Evolutionary conservation across 2,113 vertebrate genomes (phyloP).

Genomic region (Porphyrio hochstetteri): DNA sequence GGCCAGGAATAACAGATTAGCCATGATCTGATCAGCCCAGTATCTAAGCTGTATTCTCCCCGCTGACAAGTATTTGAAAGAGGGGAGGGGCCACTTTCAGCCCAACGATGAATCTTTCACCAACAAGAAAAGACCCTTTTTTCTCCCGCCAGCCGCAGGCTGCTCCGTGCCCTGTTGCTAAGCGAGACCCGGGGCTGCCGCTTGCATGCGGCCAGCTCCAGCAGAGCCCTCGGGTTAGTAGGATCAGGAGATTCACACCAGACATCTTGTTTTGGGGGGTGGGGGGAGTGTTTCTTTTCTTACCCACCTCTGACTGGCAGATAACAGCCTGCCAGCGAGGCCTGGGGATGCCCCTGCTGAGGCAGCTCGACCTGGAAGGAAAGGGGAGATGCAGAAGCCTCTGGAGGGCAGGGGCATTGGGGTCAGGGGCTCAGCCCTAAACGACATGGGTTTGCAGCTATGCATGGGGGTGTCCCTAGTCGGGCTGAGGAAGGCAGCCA

Average conservation of each 20-base stretch:
- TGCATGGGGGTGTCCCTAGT: accelerated
- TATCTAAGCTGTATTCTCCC: constrained; percentile 81
- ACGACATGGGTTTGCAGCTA: not conserved
- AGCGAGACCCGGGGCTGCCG: constrained; percentile 58
- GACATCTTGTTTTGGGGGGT: constrained; percentile 61
- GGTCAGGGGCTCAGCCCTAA: not conserved
- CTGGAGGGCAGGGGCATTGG: not conserved
- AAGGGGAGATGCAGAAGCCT: not conserved
- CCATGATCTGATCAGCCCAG: constrained; percentile 86
- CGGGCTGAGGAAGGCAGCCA: not conserved
- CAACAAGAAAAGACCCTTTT: constrained; percentile 77
- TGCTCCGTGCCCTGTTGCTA: constrained; percentile 79
- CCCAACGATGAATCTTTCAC: constrained; percentile 81
- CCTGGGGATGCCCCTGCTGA: constrained; percentile 21
- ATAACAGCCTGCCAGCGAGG: constrained; percentile 48
- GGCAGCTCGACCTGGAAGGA: constrained; percentile 6
- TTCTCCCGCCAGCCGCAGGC: constrained; percentile 63
- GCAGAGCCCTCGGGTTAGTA: constrained; percentile 21
- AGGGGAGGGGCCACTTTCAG: constrained; percentile 80
- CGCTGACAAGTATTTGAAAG: constrained; percentile 81
- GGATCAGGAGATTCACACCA: constrained; percentile 68
- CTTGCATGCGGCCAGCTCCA: constrained; percentile 69
- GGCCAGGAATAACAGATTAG: constrained; percentile 90
- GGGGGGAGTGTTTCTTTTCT: constrained; percentile 8
- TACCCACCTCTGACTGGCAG: constrained; percentile 68